phyloP scores from a whole-genome alignment of 35 echinoderm and acorn worm species.

The Stichopus chloronotus region DNA sequence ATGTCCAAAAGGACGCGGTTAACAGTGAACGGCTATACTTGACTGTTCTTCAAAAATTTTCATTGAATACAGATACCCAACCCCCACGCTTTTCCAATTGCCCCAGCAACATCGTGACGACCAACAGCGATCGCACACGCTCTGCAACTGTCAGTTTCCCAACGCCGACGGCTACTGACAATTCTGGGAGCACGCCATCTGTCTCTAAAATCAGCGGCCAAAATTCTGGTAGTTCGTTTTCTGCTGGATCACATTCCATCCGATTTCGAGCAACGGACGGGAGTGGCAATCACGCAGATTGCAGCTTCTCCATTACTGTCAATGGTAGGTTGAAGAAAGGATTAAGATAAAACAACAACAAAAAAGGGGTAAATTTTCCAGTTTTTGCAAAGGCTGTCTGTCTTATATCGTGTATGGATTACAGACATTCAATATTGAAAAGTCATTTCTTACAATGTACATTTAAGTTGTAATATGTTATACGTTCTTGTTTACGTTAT shows the following conservation, averaged over 20 bases:
- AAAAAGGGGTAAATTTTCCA: too few species aligned
- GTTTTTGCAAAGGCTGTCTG: too few species aligned
- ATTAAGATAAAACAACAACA: too few species aligned
- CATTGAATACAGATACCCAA: slow-evolving; percentile 26
- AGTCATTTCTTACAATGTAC: too few species aligned
- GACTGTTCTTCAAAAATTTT: too few species aligned
- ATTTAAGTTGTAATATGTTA: not conserved
- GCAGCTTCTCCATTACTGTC: slow-evolving; percentile 62
- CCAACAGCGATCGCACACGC: not conserved
- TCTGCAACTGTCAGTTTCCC: slow-evolving; percentile 28
- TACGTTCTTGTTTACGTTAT: not conserved
- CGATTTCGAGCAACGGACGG: slow-evolving; percentile 40
- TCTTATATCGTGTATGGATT: too few species aligned
- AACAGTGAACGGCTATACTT: too few species aligned
- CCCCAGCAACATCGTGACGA: slow-evolving; percentile 15
- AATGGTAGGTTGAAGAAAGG: slow-evolving; percentile 24
- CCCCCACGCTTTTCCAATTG: slow-evolving; percentile 52
- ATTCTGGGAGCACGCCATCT: slow-evolving; percentile 55
- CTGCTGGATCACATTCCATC: slow-evolving; percentile 37
- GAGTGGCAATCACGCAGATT: slow-evolving; percentile 48
- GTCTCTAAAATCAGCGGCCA: not conserved
- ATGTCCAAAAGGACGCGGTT: too few species aligned
- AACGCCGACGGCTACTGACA: slow-evolving; percentile 55
- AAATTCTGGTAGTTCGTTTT: slow-evolving; percentile 7
- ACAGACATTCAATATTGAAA: too few species aligned